Conservation (phyloP, 2,888 invertebrate genomes). For the Drosophila mercatorum region DNA sequence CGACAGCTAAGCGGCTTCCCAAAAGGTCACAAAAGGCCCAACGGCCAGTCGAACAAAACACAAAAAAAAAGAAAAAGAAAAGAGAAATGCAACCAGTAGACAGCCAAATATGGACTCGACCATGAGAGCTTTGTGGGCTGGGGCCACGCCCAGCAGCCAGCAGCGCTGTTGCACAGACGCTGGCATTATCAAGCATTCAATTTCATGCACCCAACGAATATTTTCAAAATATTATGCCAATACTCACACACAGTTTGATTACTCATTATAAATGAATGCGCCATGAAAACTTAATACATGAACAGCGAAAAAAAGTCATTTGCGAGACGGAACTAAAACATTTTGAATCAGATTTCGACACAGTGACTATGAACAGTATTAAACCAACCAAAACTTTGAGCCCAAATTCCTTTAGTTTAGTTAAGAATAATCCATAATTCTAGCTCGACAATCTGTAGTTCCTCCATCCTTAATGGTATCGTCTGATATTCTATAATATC, state of each 20-base stretch:
- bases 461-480: neutral
- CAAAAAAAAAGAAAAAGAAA: neutral
- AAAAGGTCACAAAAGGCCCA: slow-evolving; percentile 40
- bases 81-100: neutral
- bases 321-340: neutral
- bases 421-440: neutral
- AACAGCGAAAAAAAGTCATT: neutral
- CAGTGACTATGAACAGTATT: neutral
- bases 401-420: neutral
- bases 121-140: slow-evolving; percentile 18
- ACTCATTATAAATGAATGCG: slow-evolving; percentile 46
- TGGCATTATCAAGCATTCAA: slow-evolving; percentile 20
- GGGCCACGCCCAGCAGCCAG: neutral
- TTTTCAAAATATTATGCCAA: slow-evolving; percentile 1
- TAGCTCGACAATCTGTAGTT: neutral
- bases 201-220: slow-evolving; percentile 10
- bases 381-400: neutral
- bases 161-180: slow-evolving; percentile 1
- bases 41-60: slow-evolving; percentile 3
- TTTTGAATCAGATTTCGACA: neutral
- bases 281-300: slow-evolving; percentile 28
- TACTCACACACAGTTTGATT: neutral
- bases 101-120: neutral
- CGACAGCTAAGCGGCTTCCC: slow-evolving; percentile 52
- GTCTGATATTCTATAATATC: neutral